Evolutionary conservation across 2,113 vertebrate species (phyloP).

Genomic region (Pseudopodoces humilis): DNA sequence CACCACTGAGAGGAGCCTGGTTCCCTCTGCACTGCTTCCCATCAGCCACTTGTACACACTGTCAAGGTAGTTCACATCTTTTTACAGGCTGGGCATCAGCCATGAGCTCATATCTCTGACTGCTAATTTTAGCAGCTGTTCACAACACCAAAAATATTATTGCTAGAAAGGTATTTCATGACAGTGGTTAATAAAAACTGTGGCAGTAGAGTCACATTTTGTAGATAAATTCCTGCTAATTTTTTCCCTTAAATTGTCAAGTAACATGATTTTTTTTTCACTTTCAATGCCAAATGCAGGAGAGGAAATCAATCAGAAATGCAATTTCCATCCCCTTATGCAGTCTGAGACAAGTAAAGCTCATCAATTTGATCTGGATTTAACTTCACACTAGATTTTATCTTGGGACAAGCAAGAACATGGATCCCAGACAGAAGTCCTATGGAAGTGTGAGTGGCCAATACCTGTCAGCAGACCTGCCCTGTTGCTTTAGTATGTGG

Average conservation of each 20-base stretch:
- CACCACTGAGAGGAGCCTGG: not conserved
- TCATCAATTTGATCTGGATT: not conserved
- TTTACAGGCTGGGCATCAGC: not conserved
- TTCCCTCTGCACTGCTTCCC: not conserved
- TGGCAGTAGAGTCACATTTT: not conserved
- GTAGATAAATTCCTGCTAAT: not conserved
- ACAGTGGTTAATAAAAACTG: not conserved
- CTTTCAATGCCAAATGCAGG: not conserved
- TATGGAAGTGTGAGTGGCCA: rapidly evolving
- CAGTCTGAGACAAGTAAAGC: not conserved
- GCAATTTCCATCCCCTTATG: not conserved
- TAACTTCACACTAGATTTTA: not conserved
- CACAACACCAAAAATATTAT: slow-evolving; percentile 4
- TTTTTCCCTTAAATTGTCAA: not conserved
- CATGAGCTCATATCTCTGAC: not conserved
- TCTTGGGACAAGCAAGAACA: not conserved
- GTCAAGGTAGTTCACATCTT: not conserved
- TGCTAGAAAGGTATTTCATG: slow-evolving; percentile 8
- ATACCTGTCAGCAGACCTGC: not conserved
- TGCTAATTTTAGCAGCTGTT: not conserved
- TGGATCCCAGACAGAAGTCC: not conserved
- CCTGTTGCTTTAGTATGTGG: not conserved
- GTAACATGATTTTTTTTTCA: not conserved
- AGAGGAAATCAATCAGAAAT: not conserved
- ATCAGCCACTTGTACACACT: not conserved